These are phyloP conservation scores for Cuniculus paca DNA, from an alignment of 2,797 vertebrate species.

Conservation along the genomic window DNA sequence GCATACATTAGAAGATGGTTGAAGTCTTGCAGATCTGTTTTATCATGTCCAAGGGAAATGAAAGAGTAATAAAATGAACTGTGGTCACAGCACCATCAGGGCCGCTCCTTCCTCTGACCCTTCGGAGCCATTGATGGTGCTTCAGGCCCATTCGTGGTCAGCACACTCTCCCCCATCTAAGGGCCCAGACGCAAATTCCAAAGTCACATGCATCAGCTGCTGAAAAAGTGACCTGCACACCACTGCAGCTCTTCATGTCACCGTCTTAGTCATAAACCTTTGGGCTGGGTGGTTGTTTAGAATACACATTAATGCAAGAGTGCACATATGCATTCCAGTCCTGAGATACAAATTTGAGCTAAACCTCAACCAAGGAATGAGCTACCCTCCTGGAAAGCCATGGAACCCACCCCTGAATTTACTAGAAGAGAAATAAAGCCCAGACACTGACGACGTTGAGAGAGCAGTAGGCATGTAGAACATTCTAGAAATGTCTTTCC, in stretches of 20 bases:
- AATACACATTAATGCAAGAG: not conserved
- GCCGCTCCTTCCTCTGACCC: not conserved
- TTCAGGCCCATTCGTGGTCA: not conserved
- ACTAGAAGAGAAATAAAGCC: conserved; percentile 61
- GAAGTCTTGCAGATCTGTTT: not conserved
- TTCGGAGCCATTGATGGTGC: not conserved
- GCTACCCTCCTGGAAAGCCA: conserved; percentile 37
- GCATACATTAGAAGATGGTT: not conserved
- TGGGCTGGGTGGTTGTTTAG: not conserved
- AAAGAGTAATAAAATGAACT: not conserved
- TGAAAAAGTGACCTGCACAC: not conserved
- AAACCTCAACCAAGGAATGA: conserved; percentile 14
- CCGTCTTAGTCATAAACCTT: not conserved
- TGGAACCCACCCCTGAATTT: conserved; percentile 6
- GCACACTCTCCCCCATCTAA: not conserved
- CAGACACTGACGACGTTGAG: not conserved
- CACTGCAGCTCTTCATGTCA: not conserved
- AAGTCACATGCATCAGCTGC: not conserved
- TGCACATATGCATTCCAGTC: not conserved
- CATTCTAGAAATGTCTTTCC: conserved; percentile 8
- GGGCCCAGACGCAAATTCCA: not conserved
- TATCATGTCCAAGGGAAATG: not conserved
- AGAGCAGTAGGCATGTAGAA: conserved; percentile 27
- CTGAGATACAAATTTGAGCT: conserved; percentile 40
- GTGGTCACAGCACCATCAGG: not conserved